Evolutionary conservation across 2,888 invertebrate genomes (phyloP).

Genomic region (Patella depressa): DNA sequence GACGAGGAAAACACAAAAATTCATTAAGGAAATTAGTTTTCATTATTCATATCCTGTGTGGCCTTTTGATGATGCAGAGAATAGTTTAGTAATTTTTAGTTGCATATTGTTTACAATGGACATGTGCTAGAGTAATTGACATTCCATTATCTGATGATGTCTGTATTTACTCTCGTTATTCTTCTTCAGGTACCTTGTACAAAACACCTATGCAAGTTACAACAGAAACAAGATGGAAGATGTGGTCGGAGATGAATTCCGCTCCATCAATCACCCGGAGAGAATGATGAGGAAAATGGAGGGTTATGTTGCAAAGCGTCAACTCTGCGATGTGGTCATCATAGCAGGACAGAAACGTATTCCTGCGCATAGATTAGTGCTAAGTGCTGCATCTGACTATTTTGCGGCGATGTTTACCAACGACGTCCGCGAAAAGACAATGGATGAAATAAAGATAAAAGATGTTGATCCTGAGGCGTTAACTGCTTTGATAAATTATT

Average conservation of each 20-base stretch:
- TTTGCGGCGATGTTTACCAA: slow-evolving; percentile 97
- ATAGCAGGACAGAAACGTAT: slow-evolving; percentile 82
- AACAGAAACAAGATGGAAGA: slow-evolving; percentile 51
- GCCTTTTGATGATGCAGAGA: too few species aligned
- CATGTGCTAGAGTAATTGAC: too few species aligned
- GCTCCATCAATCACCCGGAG: slow-evolving; percentile 80
- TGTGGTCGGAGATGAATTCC: slow-evolving; percentile 63
- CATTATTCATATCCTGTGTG: too few species aligned
- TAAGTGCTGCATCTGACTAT: slow-evolving; percentile 93
- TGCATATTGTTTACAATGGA: too few species aligned
- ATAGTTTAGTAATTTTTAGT: too few species aligned
- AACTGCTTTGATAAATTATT: slow-evolving; percentile 87
- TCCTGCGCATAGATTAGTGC: slow-evolving; percentile 87
- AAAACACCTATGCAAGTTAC: slow-evolving; percentile 13
- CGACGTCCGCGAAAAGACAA: slow-evolving; percentile 85
- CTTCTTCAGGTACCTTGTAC: not conserved
- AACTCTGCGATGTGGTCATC: slow-evolving; percentile 89
- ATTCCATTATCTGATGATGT: too few species aligned
- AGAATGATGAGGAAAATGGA: slow-evolving; percentile 86
- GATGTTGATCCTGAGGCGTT: slow-evolving; percentile 90
- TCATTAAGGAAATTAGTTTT: too few species aligned
- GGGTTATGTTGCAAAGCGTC: slow-evolving; percentile 84
- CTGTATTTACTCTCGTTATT: too few species aligned
- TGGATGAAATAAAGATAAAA: slow-evolving; percentile 86
- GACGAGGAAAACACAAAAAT: too few species aligned